Conservation (phyloP, 2,797 vertebrate species). For the Atherinosoma microstoma region DNA sequence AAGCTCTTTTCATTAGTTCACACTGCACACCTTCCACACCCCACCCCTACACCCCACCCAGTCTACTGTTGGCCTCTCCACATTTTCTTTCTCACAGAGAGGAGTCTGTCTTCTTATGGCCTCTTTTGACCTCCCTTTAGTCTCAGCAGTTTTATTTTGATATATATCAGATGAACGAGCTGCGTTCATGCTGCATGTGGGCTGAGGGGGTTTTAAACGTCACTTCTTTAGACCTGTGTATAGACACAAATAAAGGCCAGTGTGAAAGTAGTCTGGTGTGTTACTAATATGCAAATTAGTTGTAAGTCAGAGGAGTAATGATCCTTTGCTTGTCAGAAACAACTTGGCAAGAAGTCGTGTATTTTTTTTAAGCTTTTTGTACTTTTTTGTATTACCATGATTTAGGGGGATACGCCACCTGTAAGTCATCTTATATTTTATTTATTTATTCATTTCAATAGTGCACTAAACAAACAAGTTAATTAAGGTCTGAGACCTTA, state of each 20-base stretch:
- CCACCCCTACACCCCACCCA: not conserved
- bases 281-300: constrained; percentile 57
- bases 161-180: constrained; percentile 32
- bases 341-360: constrained; percentile 3
- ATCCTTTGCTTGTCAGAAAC: constrained; percentile 35
- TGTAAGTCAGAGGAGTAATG: constrained; percentile 51
- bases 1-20: constrained; percentile 27
- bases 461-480: not conserved
- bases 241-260: constrained; percentile 56
- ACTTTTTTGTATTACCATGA: not conserved
- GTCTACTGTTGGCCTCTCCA: not conserved
- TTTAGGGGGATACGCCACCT: not conserved
- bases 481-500: not conserved
- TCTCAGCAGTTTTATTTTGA: constrained; percentile 37
- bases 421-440: constrained; percentile 2
- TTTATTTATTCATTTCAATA: not conserved
- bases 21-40: constrained; percentile 10
- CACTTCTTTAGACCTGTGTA: constrained; percentile 48
- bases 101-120: not conserved
- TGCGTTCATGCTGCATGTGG: constrained; percentile 44
- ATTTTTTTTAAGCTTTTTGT: not conserved
- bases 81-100: not conserved
- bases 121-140: constrained; percentile 47
- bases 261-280: constrained; percentile 48
- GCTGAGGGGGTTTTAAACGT: constrained; percentile 51